Percentiles rank a stretch among this genome's conserved stretches.
These are phyloP conservation scores for Mesodorylaimus sp. DNA, from an alignment of 2,888 invertebrate genomes.

Conservation along the genomic window DNA sequence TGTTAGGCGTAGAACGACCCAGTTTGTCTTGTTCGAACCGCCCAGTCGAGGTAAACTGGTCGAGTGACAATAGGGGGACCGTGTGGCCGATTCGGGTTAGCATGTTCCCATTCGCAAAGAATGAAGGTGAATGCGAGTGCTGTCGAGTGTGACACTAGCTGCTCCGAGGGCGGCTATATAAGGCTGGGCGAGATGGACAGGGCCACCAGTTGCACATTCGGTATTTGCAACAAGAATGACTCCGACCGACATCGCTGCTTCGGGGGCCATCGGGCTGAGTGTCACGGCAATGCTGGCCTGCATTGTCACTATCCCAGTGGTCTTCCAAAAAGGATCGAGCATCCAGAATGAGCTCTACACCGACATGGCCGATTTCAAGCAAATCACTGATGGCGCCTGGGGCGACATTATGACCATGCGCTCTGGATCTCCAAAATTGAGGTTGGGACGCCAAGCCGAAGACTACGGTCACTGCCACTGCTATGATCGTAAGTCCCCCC, in stretches of 20 bases:
- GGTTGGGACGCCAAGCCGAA: not conserved
- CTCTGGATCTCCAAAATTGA: not conserved
- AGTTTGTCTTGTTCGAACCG: too few relatives aligned
- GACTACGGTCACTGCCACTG: not conserved
- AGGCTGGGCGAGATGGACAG: too few relatives aligned
- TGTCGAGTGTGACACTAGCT: too few relatives aligned
- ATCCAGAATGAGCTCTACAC: not conserved
- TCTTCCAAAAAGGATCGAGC: conserved; percentile 1
- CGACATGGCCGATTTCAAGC: not conserved
- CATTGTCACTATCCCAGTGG: not conserved
- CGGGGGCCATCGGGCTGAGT: not conserved
- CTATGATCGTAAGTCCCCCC: not conserved
- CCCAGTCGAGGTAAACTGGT: too few relatives aligned
- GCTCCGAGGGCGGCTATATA: too few relatives aligned
- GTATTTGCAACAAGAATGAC: too few relatives aligned
- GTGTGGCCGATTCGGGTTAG: too few relatives aligned
- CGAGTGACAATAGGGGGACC: too few relatives aligned
- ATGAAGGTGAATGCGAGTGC: too few relatives aligned
- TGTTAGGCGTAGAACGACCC: too few relatives aligned
- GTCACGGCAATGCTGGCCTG: not conserved
- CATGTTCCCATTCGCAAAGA: too few relatives aligned
- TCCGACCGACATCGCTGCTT: not conserved
- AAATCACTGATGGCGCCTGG: not conserved
- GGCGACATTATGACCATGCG: not conserved
- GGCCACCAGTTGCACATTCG: too few relatives aligned